Evolutionary conservation across 1,140 invertebrate species (phyloP).

Genomic region (Myzus persicae): DNA sequence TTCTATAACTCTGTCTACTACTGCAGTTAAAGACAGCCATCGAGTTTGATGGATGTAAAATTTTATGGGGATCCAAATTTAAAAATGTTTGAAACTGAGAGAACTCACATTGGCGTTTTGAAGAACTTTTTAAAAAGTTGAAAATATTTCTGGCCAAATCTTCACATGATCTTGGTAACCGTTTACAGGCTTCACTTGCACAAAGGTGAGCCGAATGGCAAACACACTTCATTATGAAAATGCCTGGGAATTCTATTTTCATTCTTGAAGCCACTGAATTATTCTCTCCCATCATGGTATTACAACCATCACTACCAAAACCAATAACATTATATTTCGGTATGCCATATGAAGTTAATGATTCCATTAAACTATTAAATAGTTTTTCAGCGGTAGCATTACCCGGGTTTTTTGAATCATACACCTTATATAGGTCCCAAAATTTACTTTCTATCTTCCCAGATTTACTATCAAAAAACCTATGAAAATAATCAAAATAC

Average conservation of each 20-base stretch:
- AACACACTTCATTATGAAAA: slow-evolving; percentile 64
- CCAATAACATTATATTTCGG: slow-evolving; percentile 59
- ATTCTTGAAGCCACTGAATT: slow-evolving; percentile 64
- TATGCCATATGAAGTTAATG: background rate
- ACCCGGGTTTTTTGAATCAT: slow-evolving; percentile 62
- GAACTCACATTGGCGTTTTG: background rate
- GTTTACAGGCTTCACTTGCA: slow-evolving; percentile 63
- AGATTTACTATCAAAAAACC: slow-evolving; percentile 40
- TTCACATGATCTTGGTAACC: slow-evolving; percentile 62
- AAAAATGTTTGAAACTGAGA: slow-evolving; percentile 52
- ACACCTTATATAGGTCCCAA: slow-evolving; percentile 62
- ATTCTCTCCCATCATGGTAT: slow-evolving; percentile 64
- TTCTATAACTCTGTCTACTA: slow-evolving; percentile 1
- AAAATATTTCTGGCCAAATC: slow-evolving; percentile 52
- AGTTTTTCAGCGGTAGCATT: slow-evolving; percentile 61
- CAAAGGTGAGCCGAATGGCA: slow-evolving; percentile 65
- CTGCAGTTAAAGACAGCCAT: slow-evolving; percentile 34
- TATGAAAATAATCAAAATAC: slow-evolving; percentile 59
- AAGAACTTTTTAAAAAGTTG: background rate
- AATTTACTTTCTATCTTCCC: slow-evolving; percentile 61
- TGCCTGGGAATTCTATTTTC: slow-evolving; percentile 61
- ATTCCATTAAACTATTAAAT: slow-evolving; percentile 62
- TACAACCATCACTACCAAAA: slow-evolving; percentile 64
- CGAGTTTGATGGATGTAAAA: slow-evolving; percentile 20
- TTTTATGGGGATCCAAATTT: slow-evolving; percentile 26